Conservation (phyloP, 1,140 invertebrate genomes). For the Oncopodura yosiiana region DNA sequence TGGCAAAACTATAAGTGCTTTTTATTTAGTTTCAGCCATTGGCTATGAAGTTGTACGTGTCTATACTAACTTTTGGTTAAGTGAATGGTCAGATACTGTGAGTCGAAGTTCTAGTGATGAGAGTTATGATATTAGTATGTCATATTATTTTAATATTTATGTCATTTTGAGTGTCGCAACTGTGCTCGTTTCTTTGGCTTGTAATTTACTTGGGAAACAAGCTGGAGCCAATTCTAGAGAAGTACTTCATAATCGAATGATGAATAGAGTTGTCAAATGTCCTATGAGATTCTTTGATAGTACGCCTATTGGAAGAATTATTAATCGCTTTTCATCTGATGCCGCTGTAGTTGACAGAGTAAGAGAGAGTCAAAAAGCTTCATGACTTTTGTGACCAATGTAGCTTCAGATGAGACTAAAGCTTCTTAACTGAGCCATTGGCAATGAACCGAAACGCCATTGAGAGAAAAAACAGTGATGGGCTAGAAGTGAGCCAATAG, state of each 20-base stretch:
- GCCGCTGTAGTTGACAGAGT: constrained; percentile 48
- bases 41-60: constrained; percentile 50
- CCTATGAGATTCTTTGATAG: constrained; percentile 45
- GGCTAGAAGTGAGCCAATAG: too few species aligned
- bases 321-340: constrained; percentile 48
- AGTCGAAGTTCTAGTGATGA: constrained; percentile 28
- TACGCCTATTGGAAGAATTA: constrained; percentile 46
- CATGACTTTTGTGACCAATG: too few species aligned
- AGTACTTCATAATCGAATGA: constrained; percentile 38
- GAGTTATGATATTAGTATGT: constrained; percentile 28
- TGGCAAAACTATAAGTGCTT: too few species aligned
- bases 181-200: constrained; percentile 49
- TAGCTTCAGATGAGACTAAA: too few species aligned
- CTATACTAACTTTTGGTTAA: constrained; percentile 54
- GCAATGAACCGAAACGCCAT: too few species aligned
- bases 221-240: constrained; percentile 37
- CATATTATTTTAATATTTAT: constrained; percentile 50
- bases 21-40: constrained; percentile 49
- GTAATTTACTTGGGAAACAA: constrained; percentile 42
- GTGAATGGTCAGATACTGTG: constrained; percentile 46
- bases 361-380: too few species aligned
- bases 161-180: constrained; percentile 47
- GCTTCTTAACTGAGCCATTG: too few species aligned
- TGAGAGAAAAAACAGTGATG: too few species aligned
- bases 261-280: constrained; percentile 38